Evolutionary conservation across 2,797 vertebrate genomes (phyloP).

Genomic region (Sarcoramphus papa): DNA sequence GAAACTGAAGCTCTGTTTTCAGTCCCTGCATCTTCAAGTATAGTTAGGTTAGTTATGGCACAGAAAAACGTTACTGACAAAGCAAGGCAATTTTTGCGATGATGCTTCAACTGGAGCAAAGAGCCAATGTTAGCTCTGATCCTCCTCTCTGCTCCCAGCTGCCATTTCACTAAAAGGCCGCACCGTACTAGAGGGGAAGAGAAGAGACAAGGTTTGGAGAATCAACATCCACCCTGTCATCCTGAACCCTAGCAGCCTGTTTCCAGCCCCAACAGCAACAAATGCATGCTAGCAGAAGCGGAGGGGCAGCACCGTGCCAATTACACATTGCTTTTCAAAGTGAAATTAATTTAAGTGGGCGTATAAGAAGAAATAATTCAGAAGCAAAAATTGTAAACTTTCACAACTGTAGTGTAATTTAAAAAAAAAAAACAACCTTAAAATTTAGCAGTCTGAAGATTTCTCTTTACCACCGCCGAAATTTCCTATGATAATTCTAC

Average conservation of each 20-base stretch:
- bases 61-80: neutral
- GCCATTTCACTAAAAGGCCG: neutral
- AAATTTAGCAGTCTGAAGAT: neutral
- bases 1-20: neutral
- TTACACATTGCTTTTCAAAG: constrained; percentile 3
- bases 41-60: constrained; percentile 10
- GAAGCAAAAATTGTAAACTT: constrained; percentile 61
- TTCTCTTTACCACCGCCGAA: constrained; percentile 1
- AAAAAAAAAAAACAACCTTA: neutral
- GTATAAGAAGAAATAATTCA: neutral
- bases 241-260: neutral
- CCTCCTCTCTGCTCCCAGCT: neutral
- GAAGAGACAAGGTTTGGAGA: neutral
- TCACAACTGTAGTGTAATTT: constrained; percentile 69
- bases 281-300: neutral
- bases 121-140: neutral
- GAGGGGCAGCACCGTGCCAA: neutral
- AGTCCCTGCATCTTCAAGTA: constrained; percentile 44
- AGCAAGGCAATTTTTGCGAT: neutral
- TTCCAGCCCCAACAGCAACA: neutral
- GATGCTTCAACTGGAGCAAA: neutral
- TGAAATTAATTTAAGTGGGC: neutral
- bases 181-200: neutral
- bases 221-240: neutral
- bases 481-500: constrained; percentile 5